Evolutionary conservation across 2,113 vertebrate species (phyloP).

Genomic region (Ranitomeya variabilis): DNA sequence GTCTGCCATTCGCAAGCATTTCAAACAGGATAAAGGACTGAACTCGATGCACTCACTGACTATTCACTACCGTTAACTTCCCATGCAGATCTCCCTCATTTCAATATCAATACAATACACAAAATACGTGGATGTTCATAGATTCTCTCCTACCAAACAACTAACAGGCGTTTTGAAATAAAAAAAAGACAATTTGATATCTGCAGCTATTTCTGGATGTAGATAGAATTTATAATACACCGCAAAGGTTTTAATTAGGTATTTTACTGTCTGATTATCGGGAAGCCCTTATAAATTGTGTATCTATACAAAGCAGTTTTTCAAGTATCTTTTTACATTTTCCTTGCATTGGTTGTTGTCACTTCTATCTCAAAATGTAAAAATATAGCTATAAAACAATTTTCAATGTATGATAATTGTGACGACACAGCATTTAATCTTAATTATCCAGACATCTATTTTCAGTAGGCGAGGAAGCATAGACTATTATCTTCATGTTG

Average conservation of each 20-base stretch:
- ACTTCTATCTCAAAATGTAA: too few relatives aligned
- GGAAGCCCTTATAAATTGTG: too few relatives aligned
- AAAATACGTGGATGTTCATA: neutral
- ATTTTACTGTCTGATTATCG: too few relatives aligned
- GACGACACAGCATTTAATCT: too few relatives aligned
- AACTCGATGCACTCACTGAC: neutral
- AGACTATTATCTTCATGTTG: too few relatives aligned
- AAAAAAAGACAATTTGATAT: neutral
- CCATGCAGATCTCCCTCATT: constrained; percentile 24
- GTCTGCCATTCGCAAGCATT: constrained; percentile 29
- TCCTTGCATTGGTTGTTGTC: too few relatives aligned
- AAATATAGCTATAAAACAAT: too few relatives aligned
- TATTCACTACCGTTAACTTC: neutral
- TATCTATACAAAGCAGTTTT: too few relatives aligned
- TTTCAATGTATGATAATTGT: too few relatives aligned
- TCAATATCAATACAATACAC: constrained; percentile 21
- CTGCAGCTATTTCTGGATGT: neutral
- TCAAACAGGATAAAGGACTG: constrained; percentile 25
- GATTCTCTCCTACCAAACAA: neutral
- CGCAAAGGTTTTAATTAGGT: neutral
- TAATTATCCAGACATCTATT: too few relatives aligned
- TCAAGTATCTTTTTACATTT: too few relatives aligned
- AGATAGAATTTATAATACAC: neutral
- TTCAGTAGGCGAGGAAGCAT: too few relatives aligned
- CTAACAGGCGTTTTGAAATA: neutral